Conservation (phyloP, 2,888 invertebrate species). For the Pantelozetes paolii region DNA sequence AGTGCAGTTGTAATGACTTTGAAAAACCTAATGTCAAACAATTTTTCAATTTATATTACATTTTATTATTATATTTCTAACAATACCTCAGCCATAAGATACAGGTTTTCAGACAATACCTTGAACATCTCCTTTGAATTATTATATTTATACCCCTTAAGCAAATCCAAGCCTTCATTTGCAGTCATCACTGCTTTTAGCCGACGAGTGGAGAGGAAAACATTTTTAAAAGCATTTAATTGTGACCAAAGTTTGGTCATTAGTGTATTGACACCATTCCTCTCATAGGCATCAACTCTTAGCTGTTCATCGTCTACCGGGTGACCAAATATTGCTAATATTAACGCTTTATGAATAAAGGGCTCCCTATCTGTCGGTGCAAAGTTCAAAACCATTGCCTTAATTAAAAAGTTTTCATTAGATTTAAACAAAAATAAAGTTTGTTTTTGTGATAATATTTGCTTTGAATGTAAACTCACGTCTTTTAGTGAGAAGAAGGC, state of each 20-base stretch:
- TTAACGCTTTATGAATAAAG: neutral
- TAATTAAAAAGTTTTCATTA: neutral
- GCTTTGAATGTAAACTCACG: neutral
- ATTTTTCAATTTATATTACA: neutral
- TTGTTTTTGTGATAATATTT: no score
- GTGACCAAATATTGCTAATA: constrained; percentile 17
- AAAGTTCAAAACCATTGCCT: neutral
- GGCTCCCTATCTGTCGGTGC: neutral
- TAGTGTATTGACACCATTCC: neutral
- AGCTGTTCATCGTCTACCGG: constrained; percentile 14
- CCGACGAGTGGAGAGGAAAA: neutral
- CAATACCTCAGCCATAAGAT: constrained; percentile 19
- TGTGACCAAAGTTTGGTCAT: no score
- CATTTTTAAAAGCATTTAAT: no score
- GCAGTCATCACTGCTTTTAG: neutral
- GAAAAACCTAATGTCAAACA: no score
- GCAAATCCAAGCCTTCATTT: neutral
- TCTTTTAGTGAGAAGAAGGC: constrained; percentile 8
- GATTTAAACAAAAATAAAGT: no score
- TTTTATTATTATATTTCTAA: no score
- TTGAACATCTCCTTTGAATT: neutral
- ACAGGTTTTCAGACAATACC: neutral
- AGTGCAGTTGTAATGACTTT: neutral
- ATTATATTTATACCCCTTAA: neutral
- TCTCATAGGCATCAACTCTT: neutral